Evolutionary conservation across 2,888 invertebrate genomes (phyloP).

Genomic region (Griposia aprilina): DNA sequence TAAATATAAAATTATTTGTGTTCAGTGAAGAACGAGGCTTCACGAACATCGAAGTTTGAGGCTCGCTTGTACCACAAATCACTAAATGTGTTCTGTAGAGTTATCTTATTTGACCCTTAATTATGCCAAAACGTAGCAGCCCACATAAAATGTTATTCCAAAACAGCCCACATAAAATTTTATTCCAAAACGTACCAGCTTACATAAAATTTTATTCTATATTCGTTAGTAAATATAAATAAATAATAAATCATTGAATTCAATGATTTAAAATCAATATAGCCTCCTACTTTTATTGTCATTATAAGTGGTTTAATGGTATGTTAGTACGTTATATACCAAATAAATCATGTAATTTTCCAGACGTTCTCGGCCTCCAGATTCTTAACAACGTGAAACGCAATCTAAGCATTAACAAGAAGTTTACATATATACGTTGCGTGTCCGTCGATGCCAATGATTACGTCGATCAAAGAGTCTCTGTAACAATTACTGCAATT

Average conservation of each 20-base stretch:
- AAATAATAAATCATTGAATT: no score
- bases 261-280: background rate
- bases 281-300: background rate
- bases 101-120: background rate
- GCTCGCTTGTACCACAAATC: background rate
- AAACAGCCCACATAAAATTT: background rate
- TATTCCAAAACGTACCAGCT: background rate
- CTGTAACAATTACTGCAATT: conserved; percentile 77
- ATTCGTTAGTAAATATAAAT: no score
- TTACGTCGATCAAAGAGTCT: conserved; percentile 43
- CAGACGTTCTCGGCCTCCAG: background rate
- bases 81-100: background rate
- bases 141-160: background rate
- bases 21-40: background rate
- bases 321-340: background rate
- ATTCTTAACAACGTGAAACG: conserved; percentile 27
- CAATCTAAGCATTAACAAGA: conserved; percentile 50
- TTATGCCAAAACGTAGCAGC: background rate
- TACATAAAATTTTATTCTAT: background rate
- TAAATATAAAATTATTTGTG: conserved; percentile 9
- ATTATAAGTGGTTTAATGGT: no score
- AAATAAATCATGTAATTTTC: background rate
- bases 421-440: conserved; percentile 71
- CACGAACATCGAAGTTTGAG: background rate
- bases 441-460: conserved; percentile 64